These are phyloP conservation scores for Lepisosteus osseus DNA, from an alignment of 2,113 vertebrate species.

Conservation along the genomic window DNA sequence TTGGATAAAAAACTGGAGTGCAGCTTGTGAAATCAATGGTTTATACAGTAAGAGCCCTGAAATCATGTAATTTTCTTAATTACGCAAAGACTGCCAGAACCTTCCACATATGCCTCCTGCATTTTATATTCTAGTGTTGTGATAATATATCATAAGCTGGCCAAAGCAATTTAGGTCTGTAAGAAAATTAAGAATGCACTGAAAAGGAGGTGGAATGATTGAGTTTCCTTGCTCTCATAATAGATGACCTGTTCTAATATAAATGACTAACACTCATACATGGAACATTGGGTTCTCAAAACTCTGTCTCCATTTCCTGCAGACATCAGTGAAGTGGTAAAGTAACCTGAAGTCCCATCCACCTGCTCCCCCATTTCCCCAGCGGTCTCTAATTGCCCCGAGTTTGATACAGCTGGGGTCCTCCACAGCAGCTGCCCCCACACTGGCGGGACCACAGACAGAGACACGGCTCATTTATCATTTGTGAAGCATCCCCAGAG, in stretches of 20 bases:
- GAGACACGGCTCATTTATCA: conserved; percentile 42
- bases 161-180: not conserved
- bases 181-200: not conserved
- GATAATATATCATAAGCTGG: not conserved
- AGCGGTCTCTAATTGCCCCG: conserved; percentile 60
- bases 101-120: too few relatives aligned
- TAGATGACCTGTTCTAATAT: too few relatives aligned
- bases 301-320: conserved; percentile 47
- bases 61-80: too few relatives aligned
- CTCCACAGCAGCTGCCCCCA: conserved; percentile 41
- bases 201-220: too few relatives aligned
- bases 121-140: too few relatives aligned
- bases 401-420: conserved; percentile 61
- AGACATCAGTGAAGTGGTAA: conserved; percentile 65
- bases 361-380: conserved; percentile 63
- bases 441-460: conserved; percentile 26
- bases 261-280: not conserved
- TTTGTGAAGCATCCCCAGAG: conserved; percentile 32
- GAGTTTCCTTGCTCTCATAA: too few relatives aligned
- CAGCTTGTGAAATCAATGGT: too few relatives aligned
- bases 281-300: conserved; percentile 66
- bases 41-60: too few relatives aligned
- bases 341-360: conserved; percentile 55
- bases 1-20: too few relatives aligned
- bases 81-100: too few relatives aligned